Evolutionary conservation across 1,140 invertebrate genomes (phyloP).

Genomic region (Medauroidea extradentata): DNA sequence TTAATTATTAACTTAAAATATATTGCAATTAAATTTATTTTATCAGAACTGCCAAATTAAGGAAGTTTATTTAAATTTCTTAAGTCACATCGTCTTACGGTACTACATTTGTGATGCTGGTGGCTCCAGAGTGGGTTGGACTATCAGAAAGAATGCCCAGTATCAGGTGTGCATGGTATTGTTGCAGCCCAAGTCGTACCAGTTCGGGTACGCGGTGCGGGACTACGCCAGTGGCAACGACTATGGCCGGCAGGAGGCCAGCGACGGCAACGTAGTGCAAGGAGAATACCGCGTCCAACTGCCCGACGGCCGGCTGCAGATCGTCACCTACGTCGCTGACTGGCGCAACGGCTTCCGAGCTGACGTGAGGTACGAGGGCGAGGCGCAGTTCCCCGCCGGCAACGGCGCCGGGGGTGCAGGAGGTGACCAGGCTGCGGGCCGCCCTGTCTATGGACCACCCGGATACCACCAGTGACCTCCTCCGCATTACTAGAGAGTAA

Average conservation of each 20-base stretch:
- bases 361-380: constrained; percentile 71
- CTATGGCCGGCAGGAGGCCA: constrained; percentile 62
- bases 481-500: no score
- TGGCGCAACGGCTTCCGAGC: constrained; percentile 74
- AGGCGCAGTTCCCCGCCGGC: constrained; percentile 55
- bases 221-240: constrained; percentile 68
- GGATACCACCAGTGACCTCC: not conserved
- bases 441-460: not conserved
- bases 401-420: constrained; percentile 22
- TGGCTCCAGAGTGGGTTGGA: no score
- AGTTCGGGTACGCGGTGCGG: constrained; percentile 73
- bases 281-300: constrained; percentile 70
- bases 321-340: constrained; percentile 72
- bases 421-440: not conserved
- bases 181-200: constrained; percentile 68
- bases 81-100: no score
- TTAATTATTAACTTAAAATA: no score
- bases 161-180: not conserved
- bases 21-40: no score
- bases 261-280: constrained; percentile 63
- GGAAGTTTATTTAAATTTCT: no score
- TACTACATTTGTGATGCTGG: no score
- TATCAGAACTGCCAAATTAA: no score
- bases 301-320: constrained; percentile 66
- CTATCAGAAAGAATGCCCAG: no score